Evolutionary conservation across 1,140 invertebrate species (phyloP).

Genomic region (Drosophila sp.): DNA sequence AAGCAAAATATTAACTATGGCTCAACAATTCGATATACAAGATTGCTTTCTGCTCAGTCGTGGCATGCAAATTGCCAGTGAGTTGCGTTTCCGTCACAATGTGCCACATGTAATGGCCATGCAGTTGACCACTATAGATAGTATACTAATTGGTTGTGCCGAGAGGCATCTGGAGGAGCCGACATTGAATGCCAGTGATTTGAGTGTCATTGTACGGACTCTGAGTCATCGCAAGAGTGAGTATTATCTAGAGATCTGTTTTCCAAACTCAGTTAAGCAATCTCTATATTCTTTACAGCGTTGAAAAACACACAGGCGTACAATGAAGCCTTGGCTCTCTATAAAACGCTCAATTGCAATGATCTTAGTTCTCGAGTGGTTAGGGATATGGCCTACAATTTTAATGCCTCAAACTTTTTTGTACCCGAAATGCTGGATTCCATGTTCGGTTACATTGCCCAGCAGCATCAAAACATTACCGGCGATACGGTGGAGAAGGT

Average conservation of each 20-base stretch:
- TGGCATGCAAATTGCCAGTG: slow-evolving; percentile 74
- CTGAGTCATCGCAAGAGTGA: slow-evolving; percentile 73
- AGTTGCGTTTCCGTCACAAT: slow-evolving; percentile 68
- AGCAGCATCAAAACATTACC: slow-evolving; percentile 76
- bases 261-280: no score
- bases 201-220: slow-evolving; percentile 71
- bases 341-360: slow-evolving; percentile 55
- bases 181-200: slow-evolving; percentile 56
- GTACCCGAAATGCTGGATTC: slow-evolving; percentile 83
- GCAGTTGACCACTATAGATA: slow-evolving; percentile 73
- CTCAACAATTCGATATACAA: slow-evolving; percentile 67
- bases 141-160: slow-evolving; percentile 58
- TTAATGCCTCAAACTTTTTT: slow-evolving; percentile 73
- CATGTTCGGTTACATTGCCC: slow-evolving; percentile 82
- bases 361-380: slow-evolving; percentile 82
- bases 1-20: slow-evolving; percentile 72
- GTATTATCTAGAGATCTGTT: not conserved
- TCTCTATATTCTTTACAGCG: slow-evolving; percentile 26
- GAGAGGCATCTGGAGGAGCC: slow-evolving; percentile 55
- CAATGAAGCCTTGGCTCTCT: slow-evolving; percentile 54
- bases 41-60: slow-evolving; percentile 82
- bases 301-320: slow-evolving; percentile 59
- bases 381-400: slow-evolving; percentile 80
- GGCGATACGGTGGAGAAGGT: slow-evolving; percentile 84
- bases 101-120: slow-evolving; percentile 48